phyloP scores from a whole-genome alignment of 2,113 vertebrate genomes.

The Sphyrna mokarran region DNA sequence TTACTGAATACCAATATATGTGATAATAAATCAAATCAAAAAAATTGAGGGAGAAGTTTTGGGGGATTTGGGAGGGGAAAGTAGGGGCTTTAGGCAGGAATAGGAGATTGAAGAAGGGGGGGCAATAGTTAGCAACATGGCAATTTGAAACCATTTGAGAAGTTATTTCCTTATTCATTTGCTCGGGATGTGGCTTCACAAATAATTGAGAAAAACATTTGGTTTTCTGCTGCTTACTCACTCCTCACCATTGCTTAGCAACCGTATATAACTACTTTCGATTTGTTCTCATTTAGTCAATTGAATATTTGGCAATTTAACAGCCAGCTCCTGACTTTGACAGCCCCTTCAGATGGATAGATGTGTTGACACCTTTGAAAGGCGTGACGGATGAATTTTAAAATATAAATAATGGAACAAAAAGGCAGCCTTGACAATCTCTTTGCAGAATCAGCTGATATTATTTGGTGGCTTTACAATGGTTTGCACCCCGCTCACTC shows the following conservation, averaged over 20 bases:
- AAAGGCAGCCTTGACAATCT: neutral
- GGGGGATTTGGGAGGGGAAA: neutral
- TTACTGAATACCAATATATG: too few relatives aligned
- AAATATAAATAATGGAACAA: neutral
- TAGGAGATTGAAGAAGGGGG: neutral
- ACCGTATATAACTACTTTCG: neutral
- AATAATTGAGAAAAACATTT: neutral
- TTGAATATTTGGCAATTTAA: conserved; percentile 28
- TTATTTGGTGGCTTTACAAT: neutral
- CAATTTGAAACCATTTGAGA: neutral
- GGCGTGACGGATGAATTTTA: neutral
- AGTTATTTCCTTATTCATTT: neutral
- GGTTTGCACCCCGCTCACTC: neutral
- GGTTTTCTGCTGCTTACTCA: neutral
- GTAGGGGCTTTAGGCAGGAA: neutral
- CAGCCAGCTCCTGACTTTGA: neutral
- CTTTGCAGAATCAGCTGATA: neutral
- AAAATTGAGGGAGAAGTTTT: neutral
- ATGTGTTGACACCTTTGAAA: neutral
- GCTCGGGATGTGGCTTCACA: neutral
- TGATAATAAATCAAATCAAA: too few relatives aligned
- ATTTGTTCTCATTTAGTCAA: neutral
- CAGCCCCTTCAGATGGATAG: neutral
- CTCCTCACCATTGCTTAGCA: conserved; percentile 2
- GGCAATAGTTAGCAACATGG: too few relatives aligned